Percentiles rank a stretch among this genome's conserved stretches.
Evolutionary conservation across 2,888 invertebrate species (phyloP).

Genomic region (Rugalucina vietnamica): DNA sequence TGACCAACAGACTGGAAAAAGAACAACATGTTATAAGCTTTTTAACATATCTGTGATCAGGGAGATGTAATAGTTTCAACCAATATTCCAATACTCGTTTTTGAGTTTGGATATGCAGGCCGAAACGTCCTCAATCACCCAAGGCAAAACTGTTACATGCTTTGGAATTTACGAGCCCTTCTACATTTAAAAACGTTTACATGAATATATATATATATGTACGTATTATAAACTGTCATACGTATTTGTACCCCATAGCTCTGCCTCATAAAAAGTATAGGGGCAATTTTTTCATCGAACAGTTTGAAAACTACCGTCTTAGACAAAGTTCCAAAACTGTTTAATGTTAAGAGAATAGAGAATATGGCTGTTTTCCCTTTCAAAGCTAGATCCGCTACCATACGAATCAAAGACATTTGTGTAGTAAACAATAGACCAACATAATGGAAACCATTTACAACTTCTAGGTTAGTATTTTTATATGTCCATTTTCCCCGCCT

Average conservation of each 20-base stretch:
- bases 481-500: neutral
- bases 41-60: neutral
- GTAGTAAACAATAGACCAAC: neutral
- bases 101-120: neutral
- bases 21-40: neutral
- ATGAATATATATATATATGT: neutral
- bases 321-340: neutral
- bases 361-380: constrained; percentile 5
- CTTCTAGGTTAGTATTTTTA: neutral
- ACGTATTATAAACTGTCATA: neutral
- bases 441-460: constrained; percentile 1
- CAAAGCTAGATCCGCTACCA: neutral
- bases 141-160: neutral
- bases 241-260: constrained; percentile 19
- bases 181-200: no score
- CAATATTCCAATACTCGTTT: neutral
- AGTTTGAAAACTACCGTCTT: neutral
- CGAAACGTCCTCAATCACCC: constrained; percentile 19
- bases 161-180: neutral
- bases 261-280: constrained; percentile 34
- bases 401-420: neutral
- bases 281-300: constrained; percentile 35
- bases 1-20: neutral
- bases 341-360: neutral
- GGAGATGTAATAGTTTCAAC: constrained; percentile 5